phyloP scores from a whole-genome alignment of 2,113 vertebrate species.

The Crypturellus undulatus region DNA sequence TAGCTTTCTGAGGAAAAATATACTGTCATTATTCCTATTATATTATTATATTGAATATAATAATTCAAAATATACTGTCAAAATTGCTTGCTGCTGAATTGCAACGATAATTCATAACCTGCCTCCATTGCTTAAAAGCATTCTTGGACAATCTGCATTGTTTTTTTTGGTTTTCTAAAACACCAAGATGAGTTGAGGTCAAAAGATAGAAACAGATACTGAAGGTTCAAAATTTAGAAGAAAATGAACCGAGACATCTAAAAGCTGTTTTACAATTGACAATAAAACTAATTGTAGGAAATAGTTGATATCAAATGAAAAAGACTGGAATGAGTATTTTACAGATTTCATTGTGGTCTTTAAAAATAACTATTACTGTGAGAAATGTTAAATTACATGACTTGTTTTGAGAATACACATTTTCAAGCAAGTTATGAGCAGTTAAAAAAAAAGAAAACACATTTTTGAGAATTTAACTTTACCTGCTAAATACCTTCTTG shows the following conservation, averaged over 20 bases:
- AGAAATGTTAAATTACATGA: neutral
- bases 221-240: neutral
- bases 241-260: neutral
- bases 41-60: neutral
- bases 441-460: neutral
- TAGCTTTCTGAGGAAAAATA: neutral
- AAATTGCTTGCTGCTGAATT: neutral
- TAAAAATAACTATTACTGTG: neutral
- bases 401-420: neutral
- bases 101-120: neutral
- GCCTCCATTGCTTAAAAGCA: neutral
- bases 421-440: neutral
- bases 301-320: neutral
- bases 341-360: neutral
- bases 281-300: neutral
- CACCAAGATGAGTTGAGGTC: neutral
- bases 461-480: neutral
- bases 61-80: neutral
- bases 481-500: neutral
- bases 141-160: neutral
- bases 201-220: neutral
- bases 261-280: neutral
- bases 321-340: neutral
- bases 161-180: neutral
- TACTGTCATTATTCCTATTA: neutral